phyloP scores from a whole-genome alignment of 2,797 vertebrate species.

The Argyrosomus regius region DNA sequence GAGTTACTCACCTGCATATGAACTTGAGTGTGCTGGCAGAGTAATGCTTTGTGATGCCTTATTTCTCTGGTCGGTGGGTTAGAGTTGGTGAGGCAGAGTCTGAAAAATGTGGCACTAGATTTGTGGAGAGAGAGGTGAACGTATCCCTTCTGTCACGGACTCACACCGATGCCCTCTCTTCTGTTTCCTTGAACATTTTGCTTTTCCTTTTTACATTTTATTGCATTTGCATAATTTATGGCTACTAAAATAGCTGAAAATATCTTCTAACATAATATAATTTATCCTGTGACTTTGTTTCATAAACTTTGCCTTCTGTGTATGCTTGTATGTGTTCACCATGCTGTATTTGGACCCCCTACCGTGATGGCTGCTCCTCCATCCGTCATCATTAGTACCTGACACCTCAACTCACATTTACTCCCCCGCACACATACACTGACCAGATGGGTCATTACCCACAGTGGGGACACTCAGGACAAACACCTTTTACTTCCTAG shows the following conservation, averaged over 20 bases:
- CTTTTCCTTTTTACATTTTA: constrained; percentile 15
- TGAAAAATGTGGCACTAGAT: constrained; percentile 52
- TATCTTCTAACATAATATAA: neutral
- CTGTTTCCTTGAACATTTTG: constrained; percentile 7
- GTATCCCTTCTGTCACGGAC: constrained; percentile 34
- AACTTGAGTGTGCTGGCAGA: constrained; percentile 67
- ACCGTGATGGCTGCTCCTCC: constrained; percentile 35
- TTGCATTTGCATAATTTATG: constrained; percentile 16
- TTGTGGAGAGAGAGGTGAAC: constrained; percentile 54
- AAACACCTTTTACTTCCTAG: constrained; percentile 71
- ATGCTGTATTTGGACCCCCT: constrained; percentile 52
- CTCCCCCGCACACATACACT: constrained; percentile 51
- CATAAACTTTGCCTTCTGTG: constrained; percentile 30
- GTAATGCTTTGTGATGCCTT: constrained; percentile 63
- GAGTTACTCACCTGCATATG: constrained; percentile 77
- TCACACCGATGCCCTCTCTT: neutral
- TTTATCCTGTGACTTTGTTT: constrained; percentile 50
- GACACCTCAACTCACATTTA: constrained; percentile 51
- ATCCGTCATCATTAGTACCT: constrained; percentile 78
- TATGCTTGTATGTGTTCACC: constrained; percentile 24
- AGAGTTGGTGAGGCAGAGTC: constrained; percentile 48
- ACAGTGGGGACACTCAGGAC: constrained; percentile 68
- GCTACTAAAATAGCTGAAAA: neutral
- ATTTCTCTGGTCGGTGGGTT: constrained; percentile 43
- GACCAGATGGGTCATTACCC: constrained; percentile 78